Conservation (phyloP, 2,888 invertebrate genomes). For the Gryllus longicercus region DNA sequence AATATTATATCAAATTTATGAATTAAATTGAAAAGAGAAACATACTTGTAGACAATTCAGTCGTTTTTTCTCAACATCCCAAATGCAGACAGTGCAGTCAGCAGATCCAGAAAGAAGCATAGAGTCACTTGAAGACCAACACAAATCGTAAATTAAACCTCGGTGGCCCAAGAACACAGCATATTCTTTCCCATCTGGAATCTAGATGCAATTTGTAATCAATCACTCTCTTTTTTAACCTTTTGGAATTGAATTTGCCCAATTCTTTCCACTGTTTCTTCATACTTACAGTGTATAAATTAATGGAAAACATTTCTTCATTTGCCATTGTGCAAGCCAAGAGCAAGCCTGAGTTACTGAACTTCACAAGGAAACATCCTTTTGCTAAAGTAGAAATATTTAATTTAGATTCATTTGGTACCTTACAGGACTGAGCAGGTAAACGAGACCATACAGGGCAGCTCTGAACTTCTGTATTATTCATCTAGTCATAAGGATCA, state of each 20-base stretch:
- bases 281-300: slow-evolving; percentile 52
- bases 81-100: slow-evolving; percentile 62
- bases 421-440: slow-evolving; percentile 57
- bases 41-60: slow-evolving; percentile 45
- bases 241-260: not conserved
- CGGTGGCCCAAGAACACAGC: slow-evolving; percentile 56
- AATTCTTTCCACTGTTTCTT: not conserved
- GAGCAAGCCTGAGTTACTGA: slow-evolving; percentile 52
- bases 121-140: slow-evolving; percentile 58
- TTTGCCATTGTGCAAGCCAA: slow-evolving; percentile 55
- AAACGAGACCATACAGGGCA: slow-evolving; percentile 51
- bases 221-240: not conserved
- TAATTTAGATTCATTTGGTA: slow-evolving; percentile 54
- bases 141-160: slow-evolving; percentile 61
- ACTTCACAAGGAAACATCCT: slow-evolving; percentile 52
- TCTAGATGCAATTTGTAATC: slow-evolving; percentile 40
- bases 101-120: slow-evolving; percentile 62
- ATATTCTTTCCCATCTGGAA: slow-evolving; percentile 49
- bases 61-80: slow-evolving; percentile 49
- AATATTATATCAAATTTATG: not conserved
- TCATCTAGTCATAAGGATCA: not conserved
- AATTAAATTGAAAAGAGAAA: not conserved
- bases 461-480: not conserved
- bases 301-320: slow-evolving; percentile 51
- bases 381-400: slow-evolving; percentile 48